Evolutionary conservation across 2,888 invertebrate species (phyloP), one percentile per base, ranked within the genome.

Genomic region (Drosophila formosana): DNA sequence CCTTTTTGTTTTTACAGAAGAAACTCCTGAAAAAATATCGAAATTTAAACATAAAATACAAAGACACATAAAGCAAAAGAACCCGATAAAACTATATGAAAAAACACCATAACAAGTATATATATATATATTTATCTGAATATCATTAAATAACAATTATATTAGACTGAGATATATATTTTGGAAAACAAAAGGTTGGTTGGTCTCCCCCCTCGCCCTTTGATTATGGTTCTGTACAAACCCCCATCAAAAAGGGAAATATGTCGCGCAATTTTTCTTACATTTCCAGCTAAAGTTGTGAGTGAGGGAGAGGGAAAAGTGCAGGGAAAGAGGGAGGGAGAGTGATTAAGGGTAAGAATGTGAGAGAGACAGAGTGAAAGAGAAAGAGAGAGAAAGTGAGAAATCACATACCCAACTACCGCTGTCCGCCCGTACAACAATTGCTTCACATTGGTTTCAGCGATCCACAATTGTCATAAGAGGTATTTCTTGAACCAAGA

Each of bases 371-470:
- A 43, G n/a, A 34, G 23, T 64, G 66, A 41, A 26, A 61, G 26
- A 56, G 55, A 23, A 32, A 60, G n/a, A 52, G 26, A 50, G 55
- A 8, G 41, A 65, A 76, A 66, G 66, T 32, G 50, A 28, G 55
- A 45, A 39, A 58, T 32, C 37, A 37, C 11, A 37, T n/a, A n/a
- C 37, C 30, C 45, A 41, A 11, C 66, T 45, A 52, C 72, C 50
- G 49, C 56, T 51, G 49, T 37, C 63, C 62, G 46, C 64, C 67
- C 47, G 56, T 63, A 66, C 78, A 60, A 86, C 86, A 86, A 86
- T 86, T 86, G 86, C 78, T 80, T 80, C 80, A 80, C 67, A 72
- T 72, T 78, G 68, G 69, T 82, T 86, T 88, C 84, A 83, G 73
- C 82, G 85, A 72, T 77, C 71, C 57, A 63, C 82, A 66, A 11